phyloP scores from a whole-genome alignment of 2,888 invertebrate species.

The Brachynemurus nebulosus region DNA sequence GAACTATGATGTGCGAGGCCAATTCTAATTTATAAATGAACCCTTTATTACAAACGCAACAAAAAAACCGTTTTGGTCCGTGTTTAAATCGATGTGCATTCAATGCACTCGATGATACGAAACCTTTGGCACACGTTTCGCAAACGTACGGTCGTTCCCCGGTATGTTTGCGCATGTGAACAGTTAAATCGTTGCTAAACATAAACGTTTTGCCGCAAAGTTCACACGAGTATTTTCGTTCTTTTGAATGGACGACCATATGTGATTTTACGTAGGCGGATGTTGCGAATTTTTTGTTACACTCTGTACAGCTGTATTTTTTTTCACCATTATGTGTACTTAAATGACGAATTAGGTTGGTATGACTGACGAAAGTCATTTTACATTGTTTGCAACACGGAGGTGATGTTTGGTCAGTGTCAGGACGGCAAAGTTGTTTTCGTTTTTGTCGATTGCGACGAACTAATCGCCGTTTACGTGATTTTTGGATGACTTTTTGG shows the following conservation, averaged over 20 bases:
- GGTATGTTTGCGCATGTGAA: slow-evolving; percentile 9
- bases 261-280: slow-evolving; percentile 8
- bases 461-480: neutral
- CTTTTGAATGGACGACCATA: slow-evolving; percentile 5
- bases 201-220: slow-evolving; percentile 8
- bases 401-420: neutral
- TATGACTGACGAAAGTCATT: slow-evolving; percentile 7
- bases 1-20: slow-evolving; percentile 4
- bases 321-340: slow-evolving; percentile 8
- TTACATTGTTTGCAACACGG: slow-evolving; percentile 5
- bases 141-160: slow-evolving; percentile 8
- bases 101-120: slow-evolving; percentile 8
- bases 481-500: neutral
- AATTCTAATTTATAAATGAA: slow-evolving; percentile 7
- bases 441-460: neutral
- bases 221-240: slow-evolving; percentile 6
- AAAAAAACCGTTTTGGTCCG: slow-evolving; percentile 8
- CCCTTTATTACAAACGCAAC: slow-evolving; percentile 5
- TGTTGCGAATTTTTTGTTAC: slow-evolving; percentile 7
- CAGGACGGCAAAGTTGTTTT: too few species aligned
- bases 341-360: slow-evolving; percentile 4
- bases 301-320: slow-evolving; percentile 5
- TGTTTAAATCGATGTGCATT: slow-evolving; percentile 9
- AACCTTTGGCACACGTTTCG: slow-evolving; percentile 8
- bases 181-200: slow-evolving; percentile 7